Evolutionary conservation across 2,797 vertebrate genomes (phyloP), one percentile per base, ranked within the genome.

Genomic region (Remorina albescens): DNA sequence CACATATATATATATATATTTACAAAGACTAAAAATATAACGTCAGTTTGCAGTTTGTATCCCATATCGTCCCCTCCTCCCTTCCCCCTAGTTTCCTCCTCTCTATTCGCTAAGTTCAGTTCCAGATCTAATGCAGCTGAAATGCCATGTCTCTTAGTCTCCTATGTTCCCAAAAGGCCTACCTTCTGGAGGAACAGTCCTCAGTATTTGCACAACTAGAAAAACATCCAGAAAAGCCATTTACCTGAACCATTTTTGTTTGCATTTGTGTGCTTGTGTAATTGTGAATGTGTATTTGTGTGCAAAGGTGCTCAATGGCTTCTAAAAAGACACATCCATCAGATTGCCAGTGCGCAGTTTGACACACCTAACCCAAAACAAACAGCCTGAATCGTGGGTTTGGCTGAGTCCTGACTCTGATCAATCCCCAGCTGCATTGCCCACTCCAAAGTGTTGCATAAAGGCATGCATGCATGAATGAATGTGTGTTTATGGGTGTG

Each of bases 361-460:
- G 83, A 87, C 80, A 89, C 72, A 69, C 8, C 28, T 62, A 85
- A 83, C 74, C 80, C 57, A 86, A 81, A 90, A 79, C 80, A 86
- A 88, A 90, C 76, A 83, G 63, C 39, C 39, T 63, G 32, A 82
- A 76, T 71, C n/a, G 6, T 37, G 39, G 74, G 59, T 82, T 79
- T 73, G 73, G 41, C 58, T 50, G 54, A 78, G 82, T 81, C 68
- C 10, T 72, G 82, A 87, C 82, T 80, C 76, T 67, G 69, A 88
- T 80, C 77, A 79, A 75, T 82, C 72, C 75, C 37, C 18, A 19
- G 58, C 56, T 61, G 41, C 53, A 63, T 25, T 80, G 72, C 57
- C 34, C 57, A 76, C 61, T 50, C 60, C 55, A 50, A 54, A 46
- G 51, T 53, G 61, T 67, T 78, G 53, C 16, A 11, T 74, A 79